Percentiles rank a stretch among this genome's conserved stretches.
Conservation (phyloP, 2,797 vertebrate genomes). For the Streptopelia turtur region DNA sequence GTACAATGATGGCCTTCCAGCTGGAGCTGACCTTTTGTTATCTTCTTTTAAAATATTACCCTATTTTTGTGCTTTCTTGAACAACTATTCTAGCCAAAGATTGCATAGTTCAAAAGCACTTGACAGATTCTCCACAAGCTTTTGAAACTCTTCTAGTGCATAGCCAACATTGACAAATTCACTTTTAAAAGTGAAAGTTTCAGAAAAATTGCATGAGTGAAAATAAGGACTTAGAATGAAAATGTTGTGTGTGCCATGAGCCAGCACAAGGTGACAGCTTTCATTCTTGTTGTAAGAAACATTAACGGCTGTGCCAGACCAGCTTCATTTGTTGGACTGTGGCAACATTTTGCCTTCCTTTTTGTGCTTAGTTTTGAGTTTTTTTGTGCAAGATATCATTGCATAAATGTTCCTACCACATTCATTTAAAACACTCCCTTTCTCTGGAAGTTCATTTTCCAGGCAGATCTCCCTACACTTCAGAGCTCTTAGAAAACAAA, state of each 20-base stretch:
- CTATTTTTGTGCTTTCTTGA: not conserved
- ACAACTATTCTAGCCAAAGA: not conserved
- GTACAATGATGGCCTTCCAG: not conserved
- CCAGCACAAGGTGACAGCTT: not conserved
- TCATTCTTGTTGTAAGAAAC: not conserved
- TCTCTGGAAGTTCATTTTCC: not conserved
- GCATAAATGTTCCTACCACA: not conserved
- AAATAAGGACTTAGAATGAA: not conserved
- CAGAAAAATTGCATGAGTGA: not conserved
- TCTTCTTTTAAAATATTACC: not conserved
- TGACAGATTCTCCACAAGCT: not conserved
- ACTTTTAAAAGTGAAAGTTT: not conserved
- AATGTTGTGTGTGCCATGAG: not conserved
- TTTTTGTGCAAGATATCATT: not conserved
- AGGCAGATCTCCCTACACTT: not conserved
- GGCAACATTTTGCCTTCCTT: not conserved
- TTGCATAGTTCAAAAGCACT: not conserved
- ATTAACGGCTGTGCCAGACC: not conserved
- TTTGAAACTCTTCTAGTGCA: not conserved
- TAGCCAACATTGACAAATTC: not conserved
- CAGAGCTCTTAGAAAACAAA: not conserved
- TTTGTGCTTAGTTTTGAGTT: not conserved
- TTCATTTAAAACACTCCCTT: not conserved
- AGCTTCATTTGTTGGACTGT: not conserved
- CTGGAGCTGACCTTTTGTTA: not conserved